Evolutionary conservation across 2,888 invertebrate genomes (phyloP), one percentile per base, ranked within the genome.

Genomic region (Rapana venosa): DNA sequence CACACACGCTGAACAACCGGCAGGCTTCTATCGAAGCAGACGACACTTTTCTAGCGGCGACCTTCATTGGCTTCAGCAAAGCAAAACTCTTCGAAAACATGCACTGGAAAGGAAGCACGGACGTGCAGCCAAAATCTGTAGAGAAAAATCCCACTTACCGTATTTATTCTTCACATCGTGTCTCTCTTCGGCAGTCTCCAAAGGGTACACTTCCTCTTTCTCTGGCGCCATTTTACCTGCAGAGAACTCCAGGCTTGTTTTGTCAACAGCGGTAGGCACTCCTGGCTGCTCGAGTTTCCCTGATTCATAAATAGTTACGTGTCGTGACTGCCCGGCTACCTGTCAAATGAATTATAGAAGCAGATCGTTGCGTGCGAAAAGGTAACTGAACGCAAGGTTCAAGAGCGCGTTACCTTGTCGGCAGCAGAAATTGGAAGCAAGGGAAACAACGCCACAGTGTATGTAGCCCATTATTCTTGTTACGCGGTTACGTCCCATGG

Each of bases 141-240:
- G 47, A 47, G 47, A 47, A 79, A 47, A 32, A 20, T 26, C 11
- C 5, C 26, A 81, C 81, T 81, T 36, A 81, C 81, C 81, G 81
- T 81, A 81, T 81, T 81, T 15, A 0, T 36, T 81, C 36, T 81
- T 81, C 81, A 81, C 81, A 11, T 81, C 81, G 47, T 81, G 81
- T 15, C n/a, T 81, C 20, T 81, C 81, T 47, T 81, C 81, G 6
- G 81, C 81, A 6, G 30, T 22, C 13, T 81, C 81, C 81, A 81
- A 47, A 36, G 8, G 26, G 26, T 36, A 81, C 81, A 47, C 81
- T 81, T 81, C 81, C 47, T 81, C 81, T 22, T 81, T 81, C 36
- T 36, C 36, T 81, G 47, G 26, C 81, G 81, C 81, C 81, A 81
- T 81, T 81, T 81, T 81, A 81, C 81, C 81, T 81, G 81, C 81